Evolutionary conservation across 1,140 invertebrate species (phyloP), one percentile per base, ranked within the genome.

Genomic region (Trichonephila clavipes): DNA sequence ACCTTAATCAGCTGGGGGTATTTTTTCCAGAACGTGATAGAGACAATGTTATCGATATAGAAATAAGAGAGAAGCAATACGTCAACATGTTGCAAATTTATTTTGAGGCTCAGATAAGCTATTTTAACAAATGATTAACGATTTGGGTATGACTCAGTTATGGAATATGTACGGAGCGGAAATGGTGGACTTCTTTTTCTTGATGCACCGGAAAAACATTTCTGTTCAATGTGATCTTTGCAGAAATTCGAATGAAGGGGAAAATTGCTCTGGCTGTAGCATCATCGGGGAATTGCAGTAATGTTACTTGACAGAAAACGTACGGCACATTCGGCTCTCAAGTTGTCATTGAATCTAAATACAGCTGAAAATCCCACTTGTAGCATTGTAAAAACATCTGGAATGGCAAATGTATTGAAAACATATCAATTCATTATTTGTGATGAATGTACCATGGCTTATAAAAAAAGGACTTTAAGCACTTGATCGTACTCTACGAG

Each of bases 281-380:
- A 88, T 96, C 96, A 82, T 96, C 96, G 59, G 96, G 28, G 96
- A 88, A 96, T 97, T 86, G 96, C 96, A 51, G 96, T 96, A 58
- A 96, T 96, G 77, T 95, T 97, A 40, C 93, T 97, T 86, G 90
- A 95, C 85, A 95, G 96, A 94, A 96, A 96, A 40, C 94, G 95
- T 95, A 97, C 96, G 62, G 96, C 96, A 88, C 96, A 97, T 95
- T 96, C 95, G 8, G 95, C 95, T 83, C 96, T 97, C 40, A 96
- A 96, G 95, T 96, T 16, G 7, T 94, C 24, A 92, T 40, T 40
- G 34, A 40, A 40, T 40, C 34, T 40, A 40, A 40, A 40, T 40
- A 3, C 4, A 40, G 34, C 24, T 62, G 94, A 95, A 77, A 94
- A 19, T 8, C 94, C 94, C 34, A 82, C 59, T 19, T 95, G 86